These are phyloP conservation scores for Spisula subtruncata DNA, from an alignment of 2,888 invertebrate genomes.

Conservation along the genomic window DNA sequence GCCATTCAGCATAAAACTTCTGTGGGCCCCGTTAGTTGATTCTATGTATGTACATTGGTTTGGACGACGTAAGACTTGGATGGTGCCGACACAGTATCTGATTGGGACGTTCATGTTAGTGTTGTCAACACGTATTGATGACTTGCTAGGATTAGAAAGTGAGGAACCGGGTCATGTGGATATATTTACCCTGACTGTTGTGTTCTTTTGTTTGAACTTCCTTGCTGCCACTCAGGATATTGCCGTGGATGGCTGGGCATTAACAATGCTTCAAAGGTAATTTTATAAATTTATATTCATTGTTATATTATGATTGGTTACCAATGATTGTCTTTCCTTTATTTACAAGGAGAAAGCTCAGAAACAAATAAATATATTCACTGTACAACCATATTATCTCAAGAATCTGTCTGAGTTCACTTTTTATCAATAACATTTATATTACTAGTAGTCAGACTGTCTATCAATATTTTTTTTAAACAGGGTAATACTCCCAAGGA, in stretches of 20 bases:
- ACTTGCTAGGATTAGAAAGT: constrained; percentile 92
- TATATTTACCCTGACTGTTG: constrained; percentile 90
- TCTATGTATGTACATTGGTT: constrained; percentile 94
- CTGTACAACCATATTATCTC: too few relatives aligned
- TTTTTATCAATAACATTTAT: too few relatives aligned
- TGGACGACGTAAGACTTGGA: constrained; percentile 96
- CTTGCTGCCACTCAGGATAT: constrained; percentile 99
- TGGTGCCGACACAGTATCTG: constrained; percentile 97
- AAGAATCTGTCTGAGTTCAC: too few relatives aligned
- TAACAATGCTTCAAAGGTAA: constrained; percentile 98
- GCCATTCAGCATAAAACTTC: constrained; percentile 95
- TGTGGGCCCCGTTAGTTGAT: constrained; percentile 99
- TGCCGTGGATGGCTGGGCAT: constrained; percentile 99
- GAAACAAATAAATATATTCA: too few relatives aligned
- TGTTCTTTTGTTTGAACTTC: constrained; percentile 97
- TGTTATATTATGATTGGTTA: too few relatives aligned
- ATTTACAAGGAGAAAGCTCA: too few relatives aligned
- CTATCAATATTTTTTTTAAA: not conserved
- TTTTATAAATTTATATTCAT: not conserved
- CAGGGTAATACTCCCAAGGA: not conserved
- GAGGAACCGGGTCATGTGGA: constrained; percentile 84
- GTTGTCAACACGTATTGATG: constrained; percentile 90
- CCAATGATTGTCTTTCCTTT: too few relatives aligned
- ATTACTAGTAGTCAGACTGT: too few relatives aligned
- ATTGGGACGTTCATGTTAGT: constrained; percentile 96